Base-by-base conservation (phyloP, 2,888 invertebrate species). In the Eupithecia centaureata region DNA sequence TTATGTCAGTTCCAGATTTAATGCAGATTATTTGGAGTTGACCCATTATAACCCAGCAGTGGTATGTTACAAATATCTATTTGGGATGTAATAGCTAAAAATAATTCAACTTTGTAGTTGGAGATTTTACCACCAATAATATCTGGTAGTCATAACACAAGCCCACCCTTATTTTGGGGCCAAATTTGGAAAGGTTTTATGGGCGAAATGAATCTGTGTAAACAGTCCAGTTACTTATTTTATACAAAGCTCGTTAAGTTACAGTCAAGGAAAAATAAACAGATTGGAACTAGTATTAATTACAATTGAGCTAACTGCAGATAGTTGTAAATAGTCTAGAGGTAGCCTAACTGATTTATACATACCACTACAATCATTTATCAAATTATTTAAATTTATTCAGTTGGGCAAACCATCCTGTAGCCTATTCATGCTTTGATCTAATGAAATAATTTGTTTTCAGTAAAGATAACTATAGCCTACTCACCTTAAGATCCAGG, bases 401-500 rank as follows among this genome's bases (percentile, higher is more conserved):
- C 12, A 22, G 10, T 15, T 38, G 0, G 1, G 18, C 18, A 7
- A 13, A 0, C 7, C 18, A 42, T 32, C 10, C 32, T 38, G 7
- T 2, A 30, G 30, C 30, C 3, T 5, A 38, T 38, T 38, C 8
- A n/a, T 7, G 2, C n/a, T 38, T 38, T 7, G n/a, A 38, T 38
- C n/a, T n/a, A 38, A 38, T n/a, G 1, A 38, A n/a, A 38, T n/a
- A n/a, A 10, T 5, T 0, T 5, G n/a, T 7, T 38, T 38, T 38
- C 7, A 7, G 0, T n/a, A 38, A 42, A 2, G 18, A 18, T 18
- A 18, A 3, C 7, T 42, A 5, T 5, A n/a, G 42, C 42, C 42
- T 18, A 42, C 63, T 68, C 27, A 64, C 68, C 68, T 57, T 13
- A 10, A 52, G 27, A 63, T 25, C 63, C 56, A 18, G 61, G 56